Conservation (phyloP, 2,797 vertebrate genomes). For the Poeciliopsis paucimaculata region DNA sequence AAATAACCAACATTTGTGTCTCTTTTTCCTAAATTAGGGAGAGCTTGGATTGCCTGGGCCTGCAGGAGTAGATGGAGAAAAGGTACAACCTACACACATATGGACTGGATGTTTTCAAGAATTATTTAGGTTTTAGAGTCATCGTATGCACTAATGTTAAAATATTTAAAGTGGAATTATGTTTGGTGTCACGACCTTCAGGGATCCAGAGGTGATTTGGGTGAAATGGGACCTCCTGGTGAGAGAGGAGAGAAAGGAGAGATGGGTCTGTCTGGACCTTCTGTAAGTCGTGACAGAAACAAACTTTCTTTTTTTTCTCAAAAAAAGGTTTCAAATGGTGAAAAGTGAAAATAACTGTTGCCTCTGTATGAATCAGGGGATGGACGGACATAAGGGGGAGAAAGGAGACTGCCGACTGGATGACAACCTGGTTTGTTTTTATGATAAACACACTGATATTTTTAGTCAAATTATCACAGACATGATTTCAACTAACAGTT, state of each 20-base stretch:
- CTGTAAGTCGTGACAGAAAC: conserved; percentile 76
- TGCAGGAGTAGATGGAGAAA: conserved; percentile 88
- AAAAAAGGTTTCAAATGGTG: conserved; percentile 3
- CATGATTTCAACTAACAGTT: neutral
- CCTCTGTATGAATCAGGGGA: conserved; percentile 77
- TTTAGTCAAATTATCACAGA: no score
- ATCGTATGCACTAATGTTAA: neutral
- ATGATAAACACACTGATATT: neutral
- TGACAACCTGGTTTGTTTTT: conserved; percentile 88
- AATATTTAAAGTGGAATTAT: neutral
- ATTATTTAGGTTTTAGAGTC: neutral
- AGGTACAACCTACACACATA: conserved; percentile 73
- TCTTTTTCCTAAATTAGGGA: conserved; percentile 77
- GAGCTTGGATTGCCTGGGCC: conserved; percentile 90
- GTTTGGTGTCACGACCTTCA: conserved; percentile 49
- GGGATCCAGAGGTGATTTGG: conserved; percentile 87
- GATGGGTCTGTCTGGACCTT: conserved; percentile 87
- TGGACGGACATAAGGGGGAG: conserved; percentile 89
- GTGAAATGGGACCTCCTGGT: conserved; percentile 82
- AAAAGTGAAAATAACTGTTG: conserved; percentile 14
- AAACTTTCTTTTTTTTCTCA: neutral
- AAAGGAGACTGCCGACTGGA: conserved; percentile 89
- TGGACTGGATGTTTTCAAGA: neutral
- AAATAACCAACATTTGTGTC: neutral
- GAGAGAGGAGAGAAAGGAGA: conserved; percentile 91